These are phyloP conservation scores for Acrocyrtus sp. DNA, from an alignment of 2,888 invertebrate genomes.

Conservation along the genomic window DNA sequence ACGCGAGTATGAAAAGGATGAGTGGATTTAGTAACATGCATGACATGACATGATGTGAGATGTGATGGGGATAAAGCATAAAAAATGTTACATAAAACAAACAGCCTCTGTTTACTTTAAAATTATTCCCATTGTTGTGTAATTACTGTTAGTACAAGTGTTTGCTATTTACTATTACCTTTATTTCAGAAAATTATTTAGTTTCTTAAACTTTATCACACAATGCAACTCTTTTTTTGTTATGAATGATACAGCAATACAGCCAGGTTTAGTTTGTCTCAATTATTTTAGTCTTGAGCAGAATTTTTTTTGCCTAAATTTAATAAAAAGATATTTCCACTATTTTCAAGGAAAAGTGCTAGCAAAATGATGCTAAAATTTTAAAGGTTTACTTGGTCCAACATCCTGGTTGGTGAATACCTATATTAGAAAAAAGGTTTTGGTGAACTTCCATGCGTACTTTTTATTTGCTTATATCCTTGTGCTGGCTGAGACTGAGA, in stretches of 20 bases:
- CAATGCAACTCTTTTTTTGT: background rate
- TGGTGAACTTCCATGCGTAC: background rate
- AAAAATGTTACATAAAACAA: background rate
- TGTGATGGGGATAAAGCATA: background rate
- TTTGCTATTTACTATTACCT: background rate
- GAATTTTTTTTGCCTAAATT: background rate
- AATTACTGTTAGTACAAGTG: constrained; percentile 1
- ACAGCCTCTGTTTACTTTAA: background rate
- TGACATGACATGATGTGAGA: background rate
- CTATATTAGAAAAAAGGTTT: no score
- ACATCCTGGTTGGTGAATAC: background rate
- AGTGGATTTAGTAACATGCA: background rate
- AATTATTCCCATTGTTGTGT: constrained; percentile 12
- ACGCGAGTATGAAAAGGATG: background rate
- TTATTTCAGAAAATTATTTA: no score
- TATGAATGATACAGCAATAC: background rate
- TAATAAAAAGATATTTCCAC: background rate
- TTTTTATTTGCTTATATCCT: no score
- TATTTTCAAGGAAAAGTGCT: background rate
- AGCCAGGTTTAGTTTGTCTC: background rate
- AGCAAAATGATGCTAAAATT: background rate
- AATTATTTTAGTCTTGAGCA: background rate
- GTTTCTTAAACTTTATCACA: background rate
- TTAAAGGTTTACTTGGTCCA: background rate
- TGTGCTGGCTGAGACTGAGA: no score